Base-by-base conservation (phyloP, 1,140 invertebrate species). In the Camponotus vicinus region DNA sequence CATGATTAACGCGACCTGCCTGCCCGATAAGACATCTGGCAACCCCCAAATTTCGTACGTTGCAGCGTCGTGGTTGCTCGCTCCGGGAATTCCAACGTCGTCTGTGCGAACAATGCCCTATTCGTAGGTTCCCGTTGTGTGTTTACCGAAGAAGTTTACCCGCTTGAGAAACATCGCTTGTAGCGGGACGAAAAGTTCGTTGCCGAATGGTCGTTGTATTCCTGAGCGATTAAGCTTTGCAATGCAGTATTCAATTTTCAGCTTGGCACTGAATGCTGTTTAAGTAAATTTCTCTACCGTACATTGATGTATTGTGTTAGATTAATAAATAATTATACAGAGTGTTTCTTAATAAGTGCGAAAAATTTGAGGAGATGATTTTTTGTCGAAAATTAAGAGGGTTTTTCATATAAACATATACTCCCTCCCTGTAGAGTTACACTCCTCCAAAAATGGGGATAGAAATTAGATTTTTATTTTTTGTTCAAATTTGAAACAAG, bases 81-180 rank as follows among this genome's bases (percentile, higher is more conserved):
- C 57, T 69, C 49, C 64, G 75, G 66, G 70, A 89, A 90, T 90
- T 90, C 64, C 89, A 76, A 34, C 67, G 57, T 42, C 63, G 79
- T 45, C 75, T 70, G 69, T 32, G 18, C 67, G 67, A 87, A 90
- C 89, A 89, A 89, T 90, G 55, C 79, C 57, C 27, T 21, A 61
- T 55, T 55, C 40, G 70, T 80, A 82, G 55, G 32, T 76, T 57
- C 42, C 75, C 21, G 15, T 49, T 45, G 83, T 69, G 49, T 86
- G 71, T 88, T 90, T 86, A 84, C 83, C 52, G 42, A 59, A 21
- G 73, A 90, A 90, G 89, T 90, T 90, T 86, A 70, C 57, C 57
- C 34, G 70, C 61, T 42, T 83, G 66, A 61, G 34, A 70, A 69
- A 76, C 69, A 18, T 64, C 78, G 73, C 13, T 67, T 42, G 49